These are phyloP conservation scores for Trematomus loennbergii DNA, from an alignment of 2,113 vertebrate species.

Conservation along the genomic window DNA sequence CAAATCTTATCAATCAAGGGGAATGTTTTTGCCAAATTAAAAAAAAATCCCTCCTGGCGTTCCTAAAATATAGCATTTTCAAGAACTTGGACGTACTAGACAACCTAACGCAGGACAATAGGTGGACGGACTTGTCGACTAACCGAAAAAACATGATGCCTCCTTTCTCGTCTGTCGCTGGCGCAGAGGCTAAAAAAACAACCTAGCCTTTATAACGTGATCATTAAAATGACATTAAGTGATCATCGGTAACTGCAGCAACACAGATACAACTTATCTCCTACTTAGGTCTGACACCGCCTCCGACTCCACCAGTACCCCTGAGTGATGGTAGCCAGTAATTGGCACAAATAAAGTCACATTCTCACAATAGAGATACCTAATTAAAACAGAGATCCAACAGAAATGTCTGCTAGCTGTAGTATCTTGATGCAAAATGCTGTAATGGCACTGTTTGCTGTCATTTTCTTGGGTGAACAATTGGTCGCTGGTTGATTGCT, in stretches of 20 bases:
- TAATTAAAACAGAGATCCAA: constrained; percentile 35
- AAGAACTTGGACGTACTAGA: too few relatives aligned
- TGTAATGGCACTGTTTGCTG: not conserved
- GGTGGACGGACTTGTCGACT: too few relatives aligned
- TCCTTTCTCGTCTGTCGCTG: too few relatives aligned
- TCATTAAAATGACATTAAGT: constrained; percentile 40
- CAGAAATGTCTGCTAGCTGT: constrained; percentile 7
- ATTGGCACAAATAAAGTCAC: constrained; percentile 32
- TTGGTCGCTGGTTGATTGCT: constrained; percentile 9
- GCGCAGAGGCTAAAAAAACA: not conserved
- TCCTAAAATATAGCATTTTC: too few relatives aligned
- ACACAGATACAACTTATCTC: constrained; percentile 27
- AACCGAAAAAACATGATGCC: too few relatives aligned
- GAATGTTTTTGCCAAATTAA: too few relatives aligned
- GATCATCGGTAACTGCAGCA: constrained; percentile 13
- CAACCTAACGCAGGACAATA: too few relatives aligned
- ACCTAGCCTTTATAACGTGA: constrained; percentile 8
- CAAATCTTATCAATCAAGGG: too few relatives aligned
- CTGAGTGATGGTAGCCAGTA: constrained; percentile 21
- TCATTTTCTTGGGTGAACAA: constrained; percentile 7
- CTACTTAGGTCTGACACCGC: constrained; percentile 15
- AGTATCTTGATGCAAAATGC: constrained; percentile 14
- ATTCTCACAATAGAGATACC: not conserved
- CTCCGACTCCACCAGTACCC: constrained; percentile 10
- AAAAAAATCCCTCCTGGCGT: too few relatives aligned